A percentile compares a stretch with the other conserved stretches of the same genome.
phyloP scores from a whole-genome alignment of 2,113 vertebrate species.

The Pelobates fuscus region DNA sequence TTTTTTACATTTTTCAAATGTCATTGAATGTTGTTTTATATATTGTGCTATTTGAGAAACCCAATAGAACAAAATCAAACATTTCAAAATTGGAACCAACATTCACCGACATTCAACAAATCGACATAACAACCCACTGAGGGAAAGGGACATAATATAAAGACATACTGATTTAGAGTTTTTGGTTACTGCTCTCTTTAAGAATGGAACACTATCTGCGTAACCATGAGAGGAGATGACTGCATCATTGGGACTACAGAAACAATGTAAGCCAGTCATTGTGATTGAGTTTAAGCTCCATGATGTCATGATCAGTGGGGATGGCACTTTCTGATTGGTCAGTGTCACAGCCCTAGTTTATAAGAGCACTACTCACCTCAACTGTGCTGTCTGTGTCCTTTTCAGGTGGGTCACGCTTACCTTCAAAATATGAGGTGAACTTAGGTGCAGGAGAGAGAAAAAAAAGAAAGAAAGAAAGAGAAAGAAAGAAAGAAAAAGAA shows the following conservation, averaged over 20 bases:
- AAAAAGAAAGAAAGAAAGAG: slow-evolving; percentile 12
- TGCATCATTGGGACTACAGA: background rate
- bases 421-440: slow-evolving; percentile 71
- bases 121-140: too few species aligned
- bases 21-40: too few species aligned
- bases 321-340: slow-evolving; percentile 58
- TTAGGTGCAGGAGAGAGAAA: slow-evolving; percentile 40
- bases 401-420: slow-evolving; percentile 84
- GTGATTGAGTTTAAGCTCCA: background rate
- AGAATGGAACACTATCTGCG: background rate
- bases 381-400: slow-evolving; percentile 86
- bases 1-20: too few species aligned
- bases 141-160: too few species aligned
- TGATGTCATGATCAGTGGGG: slow-evolving; percentile 70
- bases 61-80: too few species aligned
- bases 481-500: slow-evolving; percentile 17
- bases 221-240: slow-evolving; percentile 19
- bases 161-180: too few species aligned
- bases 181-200: slow-evolving; percentile 6
- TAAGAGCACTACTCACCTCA: slow-evolving; percentile 89
- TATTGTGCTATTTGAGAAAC: too few species aligned
- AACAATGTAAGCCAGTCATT: slow-evolving; percentile 11
- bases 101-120: too few species aligned
- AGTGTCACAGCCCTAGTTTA: slow-evolving; percentile 71
- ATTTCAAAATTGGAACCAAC: too few species aligned